Conservation (phyloP, 2,888 invertebrate genomes). For the Heteromurus nitidus region DNA sequence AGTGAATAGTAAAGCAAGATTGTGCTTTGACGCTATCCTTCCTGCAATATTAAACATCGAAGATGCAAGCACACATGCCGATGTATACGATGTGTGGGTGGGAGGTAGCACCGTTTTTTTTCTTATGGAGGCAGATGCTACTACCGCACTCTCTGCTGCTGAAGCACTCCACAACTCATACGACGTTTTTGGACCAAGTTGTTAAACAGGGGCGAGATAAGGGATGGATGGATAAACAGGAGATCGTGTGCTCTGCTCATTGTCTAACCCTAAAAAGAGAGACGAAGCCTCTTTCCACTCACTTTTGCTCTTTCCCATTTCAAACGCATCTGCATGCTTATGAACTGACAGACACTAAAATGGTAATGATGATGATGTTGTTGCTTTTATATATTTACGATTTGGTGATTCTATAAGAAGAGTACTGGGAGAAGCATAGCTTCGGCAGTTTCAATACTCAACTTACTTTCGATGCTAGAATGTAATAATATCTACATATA, state of each 20-base stretch:
- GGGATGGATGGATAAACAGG: constrained; percentile 17
- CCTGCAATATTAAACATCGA: too few relatives aligned
- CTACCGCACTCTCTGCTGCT: too few relatives aligned
- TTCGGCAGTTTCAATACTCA: too few relatives aligned
- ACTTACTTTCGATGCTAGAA: not conserved
- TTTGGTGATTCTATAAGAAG: too few relatives aligned
- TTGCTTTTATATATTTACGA: constrained; percentile 22
- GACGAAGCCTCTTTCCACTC: not conserved
- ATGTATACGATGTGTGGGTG: too few relatives aligned
- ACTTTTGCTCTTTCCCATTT: not conserved
- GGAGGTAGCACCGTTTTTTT: too few relatives aligned
- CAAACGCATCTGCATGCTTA: not conserved
- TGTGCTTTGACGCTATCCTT: not conserved
- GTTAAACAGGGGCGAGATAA: constrained; percentile 24
- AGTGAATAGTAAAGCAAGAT: constrained; percentile 56
- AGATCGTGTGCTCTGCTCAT: not conserved
- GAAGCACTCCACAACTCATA: too few relatives aligned
- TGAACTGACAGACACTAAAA: constrained; percentile 21
- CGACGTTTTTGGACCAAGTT: constrained; percentile 27
- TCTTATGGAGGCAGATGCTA: too few relatives aligned
- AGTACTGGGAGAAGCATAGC: too few relatives aligned
- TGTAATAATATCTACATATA: not conserved
- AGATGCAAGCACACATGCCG: too few relatives aligned
- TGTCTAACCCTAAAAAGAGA: constrained; percentile 24
- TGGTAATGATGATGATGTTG: constrained; percentile 31